Base-by-base conservation (phyloP, 2,888 invertebrate genomes). In the Papilio protenor region DNA sequence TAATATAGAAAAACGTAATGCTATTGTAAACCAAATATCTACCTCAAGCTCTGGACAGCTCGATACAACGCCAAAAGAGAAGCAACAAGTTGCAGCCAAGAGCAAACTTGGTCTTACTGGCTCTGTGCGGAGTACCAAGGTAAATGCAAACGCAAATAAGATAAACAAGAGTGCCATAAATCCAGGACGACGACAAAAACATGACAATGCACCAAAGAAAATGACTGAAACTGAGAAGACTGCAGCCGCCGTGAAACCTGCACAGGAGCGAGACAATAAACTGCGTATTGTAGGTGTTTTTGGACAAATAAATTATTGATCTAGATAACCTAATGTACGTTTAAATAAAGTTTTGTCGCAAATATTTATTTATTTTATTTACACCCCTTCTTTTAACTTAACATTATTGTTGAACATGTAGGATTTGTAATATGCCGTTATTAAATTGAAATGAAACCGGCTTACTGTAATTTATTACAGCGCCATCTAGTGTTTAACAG, bases 231-330 rank as follows among this genome's bases (percentile, higher is more conserved):
- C 21, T 40, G 66, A 69, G 12, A 45, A 45, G 66, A 45, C 66
- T 18, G 21, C 70, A 16, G 45, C 72, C n/a, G 69, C 16, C 55
- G 10, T 21, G 72, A 64, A 72, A 64, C n/a, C 18, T 40, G 57
- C n/a, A 52, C 52, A 2, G 2, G 72, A 61, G 16, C 49, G n/a
- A 12, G 61, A 70, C 45, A 76, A 76, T 21, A 71, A 59, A 76
- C 33, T 66, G 1, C 45, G n/a, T 12, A 45, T 69, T n/a, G 45
- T 69, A 45, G 66, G 57, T 45, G 73, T 73, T 23, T 59, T 10
- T 45, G 59, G 40, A 45, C 73, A 16, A 57, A 59, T 45, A 69
- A 69, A 69, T 16, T 33, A 64, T 23, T 45, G 66, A 11, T 66
- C 12, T 45, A 45, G 21, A 69, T 21, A 69, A 21, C 8, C 45